Evolutionary conservation across 2,797 vertebrate genomes (phyloP).

Genomic region (Chloroceryle amazona): DNA sequence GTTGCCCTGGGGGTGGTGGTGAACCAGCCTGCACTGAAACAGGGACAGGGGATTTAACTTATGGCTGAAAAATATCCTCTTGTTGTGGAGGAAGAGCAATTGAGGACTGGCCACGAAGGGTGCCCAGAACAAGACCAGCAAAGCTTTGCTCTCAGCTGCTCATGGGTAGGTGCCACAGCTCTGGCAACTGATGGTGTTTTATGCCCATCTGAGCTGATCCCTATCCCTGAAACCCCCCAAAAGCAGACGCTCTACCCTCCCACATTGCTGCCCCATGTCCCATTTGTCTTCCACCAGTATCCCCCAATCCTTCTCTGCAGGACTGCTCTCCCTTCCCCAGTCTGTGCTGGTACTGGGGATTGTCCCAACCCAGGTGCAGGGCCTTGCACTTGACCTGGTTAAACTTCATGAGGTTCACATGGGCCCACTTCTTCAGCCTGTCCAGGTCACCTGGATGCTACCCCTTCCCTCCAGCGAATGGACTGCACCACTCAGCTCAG

Average conservation of each 20-base stretch:
- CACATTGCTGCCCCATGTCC: accelerated
- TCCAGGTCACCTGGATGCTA: background rate
- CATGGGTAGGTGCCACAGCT: background rate
- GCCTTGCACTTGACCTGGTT: background rate
- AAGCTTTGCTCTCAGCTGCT: background rate
- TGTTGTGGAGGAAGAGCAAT: background rate
- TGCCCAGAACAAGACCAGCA: background rate
- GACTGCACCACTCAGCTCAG: background rate
- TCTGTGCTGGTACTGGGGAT: background rate
- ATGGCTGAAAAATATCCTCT: background rate
- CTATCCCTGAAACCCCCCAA: accelerated
- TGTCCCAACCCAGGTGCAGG: background rate
- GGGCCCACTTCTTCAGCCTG: background rate
- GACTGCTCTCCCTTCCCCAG: background rate
- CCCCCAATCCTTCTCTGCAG: background rate
- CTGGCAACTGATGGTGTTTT: background rate
- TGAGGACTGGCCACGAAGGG: accelerated
- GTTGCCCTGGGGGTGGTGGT: background rate
- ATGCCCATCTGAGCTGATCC: background rate
- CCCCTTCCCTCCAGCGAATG: background rate
- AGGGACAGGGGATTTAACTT: background rate
- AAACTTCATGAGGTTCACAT: too few relatives aligned
- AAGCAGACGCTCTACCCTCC: background rate
- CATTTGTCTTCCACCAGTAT: background rate
- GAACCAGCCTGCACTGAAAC: background rate